Conservation (phyloP, 2,797 vertebrate genomes). For the Spinus olivaceus region DNA sequence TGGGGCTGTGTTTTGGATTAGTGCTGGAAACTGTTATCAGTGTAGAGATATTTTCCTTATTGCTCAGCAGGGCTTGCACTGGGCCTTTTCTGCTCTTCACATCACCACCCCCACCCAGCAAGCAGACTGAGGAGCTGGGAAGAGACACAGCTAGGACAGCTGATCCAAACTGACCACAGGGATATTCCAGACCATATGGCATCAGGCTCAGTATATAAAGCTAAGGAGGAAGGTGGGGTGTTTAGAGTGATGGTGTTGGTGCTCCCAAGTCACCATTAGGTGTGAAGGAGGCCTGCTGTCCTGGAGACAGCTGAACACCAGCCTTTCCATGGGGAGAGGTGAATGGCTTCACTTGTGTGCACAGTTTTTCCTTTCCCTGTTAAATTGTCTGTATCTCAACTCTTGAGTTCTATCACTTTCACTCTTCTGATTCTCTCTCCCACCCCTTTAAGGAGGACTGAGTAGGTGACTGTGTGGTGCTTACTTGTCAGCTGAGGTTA, state of each 20-base stretch:
- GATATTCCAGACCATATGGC: background rate
- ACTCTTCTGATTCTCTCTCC: background rate
- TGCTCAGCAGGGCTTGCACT: background rate
- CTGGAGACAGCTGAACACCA: background rate
- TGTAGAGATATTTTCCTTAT: background rate
- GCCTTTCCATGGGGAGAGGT: background rate
- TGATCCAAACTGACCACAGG: background rate
- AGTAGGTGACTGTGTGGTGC: background rate
- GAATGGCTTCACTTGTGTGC: background rate
- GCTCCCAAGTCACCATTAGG: background rate
- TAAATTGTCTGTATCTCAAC: background rate
- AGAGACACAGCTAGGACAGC: too few species aligned
- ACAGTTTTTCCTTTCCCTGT: background rate
- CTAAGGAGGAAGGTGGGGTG: rapidly evolving
- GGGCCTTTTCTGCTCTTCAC: background rate
- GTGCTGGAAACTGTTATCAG: background rate
- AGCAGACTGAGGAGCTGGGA: background rate
- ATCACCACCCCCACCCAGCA: background rate
- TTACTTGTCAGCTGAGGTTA: background rate
- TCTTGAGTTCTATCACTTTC: background rate
- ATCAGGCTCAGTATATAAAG: background rate
- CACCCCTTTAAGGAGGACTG: background rate
- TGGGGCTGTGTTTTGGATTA: background rate
- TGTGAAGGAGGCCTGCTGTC: rapidly evolving
- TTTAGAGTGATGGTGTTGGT: background rate